phyloP scores from a whole-genome alignment of 2,888 invertebrate genomes.

The Limnephilus marmoratus region DNA sequence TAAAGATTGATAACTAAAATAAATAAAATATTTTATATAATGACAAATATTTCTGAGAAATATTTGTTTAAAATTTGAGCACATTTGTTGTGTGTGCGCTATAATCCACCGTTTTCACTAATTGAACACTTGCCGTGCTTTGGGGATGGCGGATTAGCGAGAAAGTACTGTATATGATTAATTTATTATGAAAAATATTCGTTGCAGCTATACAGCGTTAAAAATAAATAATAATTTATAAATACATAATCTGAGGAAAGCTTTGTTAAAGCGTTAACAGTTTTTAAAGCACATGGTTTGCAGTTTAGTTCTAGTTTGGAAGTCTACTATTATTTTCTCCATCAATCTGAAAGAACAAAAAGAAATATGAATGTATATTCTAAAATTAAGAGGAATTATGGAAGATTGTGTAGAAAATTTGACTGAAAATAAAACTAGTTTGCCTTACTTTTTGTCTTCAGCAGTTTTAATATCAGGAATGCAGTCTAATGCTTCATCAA shows the following conservation, averaged over 20 bases:
- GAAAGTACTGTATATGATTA: not conserved
- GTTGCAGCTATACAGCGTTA: not conserved
- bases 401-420: not conserved
- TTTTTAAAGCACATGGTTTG: constrained; percentile 81
- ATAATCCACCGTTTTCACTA: no score
- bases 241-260: not conserved
- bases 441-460: constrained; percentile 77
- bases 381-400: not conserved
- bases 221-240: not conserved
- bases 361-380: not conserved
- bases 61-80: no score
- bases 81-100: no score
- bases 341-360: constrained; percentile 76
- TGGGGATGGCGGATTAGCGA: no score
- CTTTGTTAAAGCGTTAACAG: constrained; percentile 38
- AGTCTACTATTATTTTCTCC: constrained; percentile 79
- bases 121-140: no score
- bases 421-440: not conserved
- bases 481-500: constrained; percentile 88
- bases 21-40: no score
- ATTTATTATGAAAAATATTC: not conserved
- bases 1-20: no score
- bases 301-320: constrained; percentile 82
- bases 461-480: constrained; percentile 82
- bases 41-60: no score